Base-by-base conservation (phyloP, 2,888 invertebrate genomes). In the Vandiemenella viatica region DNA sequence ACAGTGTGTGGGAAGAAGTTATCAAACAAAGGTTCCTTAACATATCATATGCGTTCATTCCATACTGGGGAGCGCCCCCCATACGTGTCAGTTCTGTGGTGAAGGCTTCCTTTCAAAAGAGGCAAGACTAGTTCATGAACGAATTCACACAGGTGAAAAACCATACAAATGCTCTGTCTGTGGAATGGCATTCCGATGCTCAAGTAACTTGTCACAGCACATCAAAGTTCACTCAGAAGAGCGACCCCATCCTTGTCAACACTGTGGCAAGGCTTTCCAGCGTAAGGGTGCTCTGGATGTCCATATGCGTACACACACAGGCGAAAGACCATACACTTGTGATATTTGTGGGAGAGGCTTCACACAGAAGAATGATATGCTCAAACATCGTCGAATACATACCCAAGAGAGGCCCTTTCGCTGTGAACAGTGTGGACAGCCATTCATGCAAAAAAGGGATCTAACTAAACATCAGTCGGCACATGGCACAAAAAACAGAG, bases 61-160 rank as follows among this genome's bases (percentile, higher is more conserved):
- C 71, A 71, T 58, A 63, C 64, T 26, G 65, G 63, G 1, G 67
- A 68, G 47, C 64, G 65, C 20, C 63, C n/a, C 66, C 1, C 65
- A 66, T 55, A 60, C 62, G 32, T 72, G 71, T 56, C 64, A 65
- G 10, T 61, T 63, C 32, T 72, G 71, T 53, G 62, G 62, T 10
- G 63, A 66, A 50, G 57, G 61, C 20, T 67, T 66, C 53, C 57
- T 66, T 47, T 63, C 67, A 1, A 66, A 64, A 52, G 67, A 68
- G 47, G 64, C 66, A 32, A 58, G 63, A 7, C 58, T 65, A 21
- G 62, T 64, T 18, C 68, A 69, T 50, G 63, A 67, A 53, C 63
- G 67, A 43, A 62, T 62, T 18, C 69, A 70, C 46, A 64, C 63
- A 1, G 64, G 62, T 4, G 63, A 63, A 46, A 60, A 63, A 7